A percentile compares a stretch with the other conserved stretches of the same genome.
Evolutionary conservation across 1,140 invertebrate genomes (phyloP).

Genomic region (Brevipalpus yothersi): DNA sequence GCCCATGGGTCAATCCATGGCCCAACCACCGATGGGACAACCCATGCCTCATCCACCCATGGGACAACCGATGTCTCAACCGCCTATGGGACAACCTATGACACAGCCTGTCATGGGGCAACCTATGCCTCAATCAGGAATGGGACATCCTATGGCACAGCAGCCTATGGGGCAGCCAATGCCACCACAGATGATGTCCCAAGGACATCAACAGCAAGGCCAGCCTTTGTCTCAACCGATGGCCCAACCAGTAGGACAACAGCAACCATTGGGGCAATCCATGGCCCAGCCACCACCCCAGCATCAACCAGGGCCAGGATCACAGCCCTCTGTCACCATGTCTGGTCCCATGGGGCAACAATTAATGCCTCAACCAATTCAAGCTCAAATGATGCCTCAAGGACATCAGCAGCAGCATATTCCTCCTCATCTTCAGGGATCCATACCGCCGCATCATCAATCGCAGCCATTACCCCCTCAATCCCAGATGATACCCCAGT

Average conservation of each 20-base stretch:
- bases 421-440: background rate
- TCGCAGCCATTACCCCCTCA: background rate
- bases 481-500: background rate
- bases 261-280: background rate
- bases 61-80: background rate
- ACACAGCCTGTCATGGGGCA: background rate
- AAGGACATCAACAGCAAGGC: background rate
- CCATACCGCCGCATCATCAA: background rate
- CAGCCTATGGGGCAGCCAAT: background rate
- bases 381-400: background rate
- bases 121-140: too few species aligned
- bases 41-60: background rate
- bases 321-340: background rate
- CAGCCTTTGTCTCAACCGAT: background rate
- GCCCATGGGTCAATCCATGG: background rate
- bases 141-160: too few species aligned
- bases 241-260: background rate
- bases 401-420: background rate
- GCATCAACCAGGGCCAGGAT: background rate
- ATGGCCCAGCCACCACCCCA: background rate
- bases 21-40: background rate
- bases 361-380: background rate
- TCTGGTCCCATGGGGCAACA: background rate
- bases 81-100: too few species aligned
- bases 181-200: background rate